A percentile compares a stretch with the other conserved stretches of the same genome.
phyloP scores from a whole-genome alignment of 2,797 vertebrate genomes.

The Acanthornis magna region DNA sequence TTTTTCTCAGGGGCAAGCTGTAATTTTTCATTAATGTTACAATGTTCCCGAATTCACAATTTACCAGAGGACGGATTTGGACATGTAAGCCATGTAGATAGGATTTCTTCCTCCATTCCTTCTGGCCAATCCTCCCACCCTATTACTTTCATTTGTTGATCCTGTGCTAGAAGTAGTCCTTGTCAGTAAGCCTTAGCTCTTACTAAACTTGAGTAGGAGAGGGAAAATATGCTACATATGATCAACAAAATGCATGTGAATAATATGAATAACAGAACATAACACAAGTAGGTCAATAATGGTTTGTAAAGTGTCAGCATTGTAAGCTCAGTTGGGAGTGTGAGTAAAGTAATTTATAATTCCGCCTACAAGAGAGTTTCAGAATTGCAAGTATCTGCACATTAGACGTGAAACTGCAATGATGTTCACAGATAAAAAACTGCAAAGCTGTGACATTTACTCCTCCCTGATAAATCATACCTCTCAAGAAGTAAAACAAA shows the following conservation, averaged over 20 bases:
- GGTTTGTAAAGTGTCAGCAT: background rate
- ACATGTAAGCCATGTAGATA: background rate
- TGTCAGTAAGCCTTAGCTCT: background rate
- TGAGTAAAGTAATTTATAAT: background rate
- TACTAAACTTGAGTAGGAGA: background rate
- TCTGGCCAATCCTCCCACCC: background rate
- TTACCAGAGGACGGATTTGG: background rate
- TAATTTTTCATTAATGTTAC: background rate
- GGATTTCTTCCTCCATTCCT: background rate
- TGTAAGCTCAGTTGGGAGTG: background rate
- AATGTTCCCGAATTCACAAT: background rate
- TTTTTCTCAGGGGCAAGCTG: background rate
- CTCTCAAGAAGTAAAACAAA: constrained; percentile 3
- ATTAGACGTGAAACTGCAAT: background rate
- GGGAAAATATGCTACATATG: background rate
- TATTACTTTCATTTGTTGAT: background rate
- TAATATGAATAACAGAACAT: background rate
- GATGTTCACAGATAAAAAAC: background rate
- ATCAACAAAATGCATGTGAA: background rate
- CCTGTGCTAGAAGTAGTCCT: background rate
- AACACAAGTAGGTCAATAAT: background rate
- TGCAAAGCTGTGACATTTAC: background rate
- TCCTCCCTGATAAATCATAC: background rate
- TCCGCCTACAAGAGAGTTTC: constrained; percentile 4
- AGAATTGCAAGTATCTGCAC: constrained; percentile 24